Evolutionary conservation across 2,113 vertebrate genomes (phyloP).

Genomic region (Anarrhichthys ocellatus): DNA sequence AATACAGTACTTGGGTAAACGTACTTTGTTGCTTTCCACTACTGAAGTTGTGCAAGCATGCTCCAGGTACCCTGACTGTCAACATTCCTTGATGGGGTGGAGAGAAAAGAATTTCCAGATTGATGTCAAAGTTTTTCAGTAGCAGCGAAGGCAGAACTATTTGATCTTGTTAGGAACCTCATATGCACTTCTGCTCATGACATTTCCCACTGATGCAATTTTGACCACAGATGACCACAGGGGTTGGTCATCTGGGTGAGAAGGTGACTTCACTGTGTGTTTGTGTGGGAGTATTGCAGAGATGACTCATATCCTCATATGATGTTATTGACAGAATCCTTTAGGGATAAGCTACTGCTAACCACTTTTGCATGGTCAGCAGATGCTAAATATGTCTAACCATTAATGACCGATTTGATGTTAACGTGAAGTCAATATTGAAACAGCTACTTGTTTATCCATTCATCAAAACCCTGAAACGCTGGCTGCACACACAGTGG

Average conservation of each 20-base stretch:
- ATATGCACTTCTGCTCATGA: background rate
- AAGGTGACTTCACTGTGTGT: slow-evolving; percentile 10
- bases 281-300: slow-evolving; percentile 18
- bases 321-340: slow-evolving; percentile 11
- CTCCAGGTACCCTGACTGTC: background rate
- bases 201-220: slow-evolving; percentile 16
- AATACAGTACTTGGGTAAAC: background rate
- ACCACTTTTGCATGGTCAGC: slow-evolving; percentile 31
- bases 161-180: background rate
- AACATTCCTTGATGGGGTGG: too few species aligned
- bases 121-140: background rate
- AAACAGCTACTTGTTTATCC: slow-evolving; percentile 65
- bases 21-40: background rate
- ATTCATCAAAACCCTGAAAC: slow-evolving; percentile 62
- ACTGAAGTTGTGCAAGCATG: too few species aligned
- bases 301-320: slow-evolving; percentile 53
- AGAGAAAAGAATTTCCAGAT: background rate
- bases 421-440: slow-evolving; percentile 72
- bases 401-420: slow-evolving; percentile 54
- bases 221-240: too few species aligned
- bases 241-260: slow-evolving; percentile 3
- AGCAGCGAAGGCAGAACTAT: background rate
- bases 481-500: slow-evolving; percentile 45
- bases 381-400: slow-evolving; percentile 44
- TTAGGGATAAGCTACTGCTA: slow-evolving; percentile 7